Conservation (phyloP, 92 coral and sea anemone genomes). For the Actinernus sp. region DNA sequence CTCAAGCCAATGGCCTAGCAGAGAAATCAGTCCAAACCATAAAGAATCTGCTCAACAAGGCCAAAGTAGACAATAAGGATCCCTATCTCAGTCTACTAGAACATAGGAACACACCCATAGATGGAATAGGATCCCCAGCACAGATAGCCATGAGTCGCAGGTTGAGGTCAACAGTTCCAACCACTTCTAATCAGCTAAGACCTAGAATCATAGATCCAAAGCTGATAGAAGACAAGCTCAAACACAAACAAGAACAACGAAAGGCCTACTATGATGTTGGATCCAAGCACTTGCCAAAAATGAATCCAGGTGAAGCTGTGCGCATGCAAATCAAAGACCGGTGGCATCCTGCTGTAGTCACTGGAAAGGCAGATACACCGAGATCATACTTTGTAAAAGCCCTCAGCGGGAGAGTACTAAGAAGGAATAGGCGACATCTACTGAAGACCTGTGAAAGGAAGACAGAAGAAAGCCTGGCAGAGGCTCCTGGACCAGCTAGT, state of each 20-base stretch:
- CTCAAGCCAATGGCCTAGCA: conserved; percentile 22
- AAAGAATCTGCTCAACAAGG: conserved; percentile 19
- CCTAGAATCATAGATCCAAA: no score
- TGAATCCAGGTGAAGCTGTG: conserved; percentile 37
- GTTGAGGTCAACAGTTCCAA: conserved; percentile 24
- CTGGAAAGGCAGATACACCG: conserved; percentile 17
- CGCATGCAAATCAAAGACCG: conserved; percentile 23
- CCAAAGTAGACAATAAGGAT: conserved; percentile 15
- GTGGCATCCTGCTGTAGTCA: conserved; percentile 52
- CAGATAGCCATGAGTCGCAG: conserved; percentile 46
- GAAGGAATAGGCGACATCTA: no score
- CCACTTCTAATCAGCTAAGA: conserved; percentile 4
- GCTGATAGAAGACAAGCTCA: no score
- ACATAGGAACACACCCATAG: conserved; percentile 36
- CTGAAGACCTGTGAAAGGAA: no score
- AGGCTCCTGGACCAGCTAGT: no score
- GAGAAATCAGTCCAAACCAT: conserved; percentile 17
- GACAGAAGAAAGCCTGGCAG: no score
- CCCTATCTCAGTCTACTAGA: conserved; percentile 27
- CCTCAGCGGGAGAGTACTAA: no score
- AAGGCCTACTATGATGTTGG: conserved; percentile 26
- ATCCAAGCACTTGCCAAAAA: conserved; percentile 20
- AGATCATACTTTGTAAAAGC: conserved; percentile 37
- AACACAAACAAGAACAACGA: conserved; percentile 36
- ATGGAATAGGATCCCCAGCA: conserved; percentile 30